phyloP scores from a whole-genome alignment of 1,140 invertebrate species.

The Tetramorium parvispinum region DNA sequence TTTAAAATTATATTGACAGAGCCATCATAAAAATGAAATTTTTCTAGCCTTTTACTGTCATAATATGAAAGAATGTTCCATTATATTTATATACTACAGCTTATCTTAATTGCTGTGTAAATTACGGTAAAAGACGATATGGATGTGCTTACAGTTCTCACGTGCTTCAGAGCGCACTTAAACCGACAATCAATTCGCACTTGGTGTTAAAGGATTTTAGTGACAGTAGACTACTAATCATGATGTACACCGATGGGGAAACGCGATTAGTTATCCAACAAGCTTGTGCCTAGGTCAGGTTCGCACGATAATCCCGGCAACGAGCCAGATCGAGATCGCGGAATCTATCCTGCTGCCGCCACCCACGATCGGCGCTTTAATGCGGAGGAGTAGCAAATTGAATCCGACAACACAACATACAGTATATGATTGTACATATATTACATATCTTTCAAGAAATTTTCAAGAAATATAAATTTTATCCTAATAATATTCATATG shows the following conservation, averaged over 20 bases:
- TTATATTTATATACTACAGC: background rate
- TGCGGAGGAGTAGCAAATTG: constrained; percentile 10
- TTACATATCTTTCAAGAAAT: background rate
- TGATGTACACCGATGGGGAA: constrained; percentile 45
- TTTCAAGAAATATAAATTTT: background rate
- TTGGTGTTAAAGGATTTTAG: constrained; percentile 4
- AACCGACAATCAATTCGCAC: constrained; percentile 16
- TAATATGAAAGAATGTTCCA: no score
- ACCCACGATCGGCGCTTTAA: constrained; percentile 18
- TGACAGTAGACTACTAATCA: constrained; percentile 33
- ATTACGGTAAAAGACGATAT: background rate
- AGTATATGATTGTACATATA: background rate
- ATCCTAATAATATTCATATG: background rate
- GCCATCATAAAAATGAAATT: background rate
- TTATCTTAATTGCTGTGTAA: background rate
- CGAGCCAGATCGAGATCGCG: constrained; percentile 57
- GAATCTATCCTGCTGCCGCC: constrained; percentile 16
- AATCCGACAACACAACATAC: background rate
- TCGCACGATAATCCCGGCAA: constrained; percentile 67
- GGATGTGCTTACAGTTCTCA: background rate
- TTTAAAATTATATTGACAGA: background rate
- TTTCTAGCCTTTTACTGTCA: background rate
- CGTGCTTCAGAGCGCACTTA: background rate
- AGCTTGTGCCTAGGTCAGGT: constrained; percentile 63
- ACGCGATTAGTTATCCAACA: constrained; percentile 65